phyloP scores from a whole-genome alignment of 2,888 invertebrate species.

The Polylopha cassiicola region DNA sequence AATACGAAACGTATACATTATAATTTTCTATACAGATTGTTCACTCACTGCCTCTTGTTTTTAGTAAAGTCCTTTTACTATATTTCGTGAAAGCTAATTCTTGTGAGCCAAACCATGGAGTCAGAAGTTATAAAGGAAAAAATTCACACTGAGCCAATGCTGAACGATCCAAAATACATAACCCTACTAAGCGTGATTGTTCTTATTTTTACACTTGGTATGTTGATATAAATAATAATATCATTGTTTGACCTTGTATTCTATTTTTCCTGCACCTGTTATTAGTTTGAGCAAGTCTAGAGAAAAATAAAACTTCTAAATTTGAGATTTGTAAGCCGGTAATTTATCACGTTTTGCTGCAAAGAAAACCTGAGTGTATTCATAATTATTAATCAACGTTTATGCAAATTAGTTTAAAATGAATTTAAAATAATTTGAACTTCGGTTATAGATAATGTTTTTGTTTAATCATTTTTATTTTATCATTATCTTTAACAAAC shows the following conservation, averaged over 20 bases:
- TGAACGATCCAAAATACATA: slow-evolving; percentile 70
- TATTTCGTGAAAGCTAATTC: background rate
- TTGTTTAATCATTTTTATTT: too few species aligned
- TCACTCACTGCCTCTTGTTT: background rate
- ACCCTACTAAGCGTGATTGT: slow-evolving; percentile 65
- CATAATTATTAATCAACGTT: too few species aligned
- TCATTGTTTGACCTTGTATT: slow-evolving; percentile 7
- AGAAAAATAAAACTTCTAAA: too few species aligned
- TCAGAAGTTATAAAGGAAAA: slow-evolving; percentile 66
- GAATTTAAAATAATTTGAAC: too few species aligned
- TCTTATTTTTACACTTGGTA: slow-evolving; percentile 61
- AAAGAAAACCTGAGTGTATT: too few species aligned
- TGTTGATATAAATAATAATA: slow-evolving; percentile 34
- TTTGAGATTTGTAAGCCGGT: too few species aligned
- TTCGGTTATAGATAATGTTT: too few species aligned
- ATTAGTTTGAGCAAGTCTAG: too few species aligned
- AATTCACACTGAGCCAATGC: slow-evolving; percentile 62
- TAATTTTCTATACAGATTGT: background rate
- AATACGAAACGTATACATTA: slow-evolving; percentile 8
- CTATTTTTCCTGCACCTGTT: background rate
- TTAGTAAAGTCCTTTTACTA: background rate
- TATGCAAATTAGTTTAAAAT: too few species aligned
- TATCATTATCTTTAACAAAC: too few species aligned
- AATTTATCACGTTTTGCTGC: too few species aligned
- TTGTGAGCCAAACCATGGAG: slow-evolving; percentile 60